Evolutionary conservation across 1,140 invertebrate species (phyloP), one percentile per base, ranked within the genome.

Genomic region (Trichonephila clavata): DNA sequence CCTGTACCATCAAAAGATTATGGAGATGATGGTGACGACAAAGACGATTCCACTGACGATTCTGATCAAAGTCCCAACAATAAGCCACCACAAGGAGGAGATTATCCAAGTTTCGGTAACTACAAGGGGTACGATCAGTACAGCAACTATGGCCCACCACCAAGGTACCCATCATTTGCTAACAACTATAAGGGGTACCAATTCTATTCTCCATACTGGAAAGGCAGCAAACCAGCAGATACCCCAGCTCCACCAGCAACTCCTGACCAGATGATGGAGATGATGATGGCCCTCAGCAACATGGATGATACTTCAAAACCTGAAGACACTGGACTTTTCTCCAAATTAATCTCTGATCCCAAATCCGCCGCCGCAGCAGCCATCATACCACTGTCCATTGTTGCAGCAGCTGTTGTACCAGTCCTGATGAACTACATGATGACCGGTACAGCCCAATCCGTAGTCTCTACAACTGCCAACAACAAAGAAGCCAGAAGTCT

Each of bases 391-490:
- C 27, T 93, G 43, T 77, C 84, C 24, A 59, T 93, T 0, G 86
- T 87, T 4, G 21, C 83, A 32, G 84, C 86, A 16, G 65, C 84
- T 14, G 68, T 81, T 16, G 86, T 93, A 7, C 92, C 92, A n/a
- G 92, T 93, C n/a, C 18, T 93, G 14, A 84, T 93, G 65, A 93
- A 93, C 50, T 93, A 93, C 65, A 59, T 81, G 68, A 93, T 93
- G 92, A 93, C 92, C 0, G 81, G 81, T 0, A 13, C 68, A 0
- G n/a, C 50, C 4, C 18, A 13, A 4, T n/a, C 83, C 0, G 71
- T 27, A 60, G 24, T 63, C 3, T n/a, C 87, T n/a, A 87, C 84
- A 10, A 93, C 92, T 21, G 92, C 92, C 10, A 59, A 61, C 71
- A 93, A 61, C 21, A 93, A 88, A 24, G 68, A 87, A 24, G 68